Conservation (phyloP, 2,888 invertebrate genomes). For the Orchestes rusci region DNA sequence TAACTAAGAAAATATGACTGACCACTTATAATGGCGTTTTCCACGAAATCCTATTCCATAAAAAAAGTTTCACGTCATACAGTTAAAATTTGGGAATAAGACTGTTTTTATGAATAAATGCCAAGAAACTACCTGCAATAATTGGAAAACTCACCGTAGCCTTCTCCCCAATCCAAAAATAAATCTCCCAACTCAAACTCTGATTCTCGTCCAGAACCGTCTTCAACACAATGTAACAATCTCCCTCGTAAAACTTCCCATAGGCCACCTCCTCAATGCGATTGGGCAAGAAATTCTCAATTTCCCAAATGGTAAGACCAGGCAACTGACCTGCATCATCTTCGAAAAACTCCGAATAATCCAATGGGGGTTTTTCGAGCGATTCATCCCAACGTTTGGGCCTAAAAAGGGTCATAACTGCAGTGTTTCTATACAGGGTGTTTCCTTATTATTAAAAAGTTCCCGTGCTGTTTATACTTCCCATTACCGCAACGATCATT, state of each 20-base stretch:
- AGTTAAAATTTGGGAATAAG: not conserved
- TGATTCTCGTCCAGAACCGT: slow-evolving; percentile 78
- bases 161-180: slow-evolving; percentile 97
- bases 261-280: slow-evolving; percentile 88
- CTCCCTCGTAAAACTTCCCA: slow-evolving; percentile 98
- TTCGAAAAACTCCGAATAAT: slow-evolving; percentile 96
- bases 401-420: slow-evolving; percentile 50
- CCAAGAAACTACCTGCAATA: not conserved
- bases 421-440: too few relatives aligned
- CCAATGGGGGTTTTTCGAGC: slow-evolving; percentile 87
- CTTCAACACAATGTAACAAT: slow-evolving; percentile 95
- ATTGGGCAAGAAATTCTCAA: slow-evolving; percentile 97
- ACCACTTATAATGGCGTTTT: not conserved
- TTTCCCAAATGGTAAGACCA: slow-evolving; percentile 95
- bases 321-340: slow-evolving; percentile 90
- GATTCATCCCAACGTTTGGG: slow-evolving; percentile 96
- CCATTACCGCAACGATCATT: not conserved
- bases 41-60: not conserved
- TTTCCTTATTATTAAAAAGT: too few relatives aligned
- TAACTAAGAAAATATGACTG: too few relatives aligned
- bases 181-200: slow-evolving; percentile 89
- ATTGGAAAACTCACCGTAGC: slow-evolving; percentile 63
- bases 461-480: not conserved
- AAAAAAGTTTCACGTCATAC: not conserved
- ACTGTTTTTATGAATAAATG: not conserved